Percentiles rank a stretch among this genome's conserved stretches.
phyloP scores from a whole-genome alignment of 2,888 invertebrate genomes.

The Amphipyra tragopoginis region DNA sequence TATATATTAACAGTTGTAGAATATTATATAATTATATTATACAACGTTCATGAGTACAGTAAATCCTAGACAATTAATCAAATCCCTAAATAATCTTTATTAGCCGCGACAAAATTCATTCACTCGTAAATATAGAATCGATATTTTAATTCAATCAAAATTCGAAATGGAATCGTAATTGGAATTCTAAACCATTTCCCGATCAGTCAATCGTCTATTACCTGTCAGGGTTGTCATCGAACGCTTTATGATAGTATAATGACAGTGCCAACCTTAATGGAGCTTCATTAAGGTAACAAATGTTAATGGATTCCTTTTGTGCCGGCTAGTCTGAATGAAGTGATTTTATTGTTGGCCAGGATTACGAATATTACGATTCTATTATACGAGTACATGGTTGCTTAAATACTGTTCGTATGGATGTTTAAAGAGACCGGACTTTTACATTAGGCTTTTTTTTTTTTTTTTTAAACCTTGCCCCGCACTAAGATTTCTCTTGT shows the following conservation, averaged over 20 bases:
- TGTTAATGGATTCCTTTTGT: slow-evolving; percentile 53
- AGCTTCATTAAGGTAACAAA: slow-evolving; percentile 53
- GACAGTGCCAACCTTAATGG: slow-evolving; percentile 52
- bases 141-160: slow-evolving; percentile 53
- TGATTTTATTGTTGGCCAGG: slow-evolving; percentile 30
- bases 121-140: slow-evolving; percentile 38
- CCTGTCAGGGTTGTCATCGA: slow-evolving; percentile 54
- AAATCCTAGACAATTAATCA: slow-evolving; percentile 8
- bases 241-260: slow-evolving; percentile 50
- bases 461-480: too few relatives aligned
- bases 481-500: too few relatives aligned
- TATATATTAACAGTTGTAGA: too few relatives aligned
- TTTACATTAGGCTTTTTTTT: too few relatives aligned
- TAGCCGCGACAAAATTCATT: slow-evolving; percentile 23
- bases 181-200: slow-evolving; percentile 56
- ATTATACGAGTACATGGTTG: neutral
- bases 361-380: neutral
- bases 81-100: slow-evolving; percentile 24
- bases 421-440: too few relatives aligned
- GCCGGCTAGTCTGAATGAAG: slow-evolving; percentile 22
- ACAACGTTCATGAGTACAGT: too few relatives aligned
- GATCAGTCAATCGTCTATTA: slow-evolving; percentile 58
- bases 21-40: too few relatives aligned
- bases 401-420: too few relatives aligned
- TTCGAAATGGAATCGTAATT: slow-evolving; percentile 51